Base-by-base conservation (phyloP, 2,888 invertebrate species). In the Cheilosia scutellata region DNA sequence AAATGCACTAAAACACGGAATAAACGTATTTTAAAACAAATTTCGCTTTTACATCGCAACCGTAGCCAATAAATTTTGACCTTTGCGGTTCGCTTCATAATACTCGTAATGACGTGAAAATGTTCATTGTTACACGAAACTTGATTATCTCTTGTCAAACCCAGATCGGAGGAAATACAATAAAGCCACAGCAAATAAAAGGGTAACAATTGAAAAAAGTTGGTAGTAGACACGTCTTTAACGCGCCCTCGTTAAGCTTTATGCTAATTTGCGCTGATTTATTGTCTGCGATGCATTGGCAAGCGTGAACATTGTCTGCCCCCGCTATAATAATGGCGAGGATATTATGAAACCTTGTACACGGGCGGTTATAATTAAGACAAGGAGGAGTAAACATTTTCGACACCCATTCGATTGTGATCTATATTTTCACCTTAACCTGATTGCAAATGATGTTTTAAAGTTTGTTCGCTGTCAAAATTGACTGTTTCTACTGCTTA, bases 41-140 rank as follows among this genome's bases (percentile, higher is more conserved):
- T 29, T n/a, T 55, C 6, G 51, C 31, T 20, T 16, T 33, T 9
- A 20, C 47, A 13, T 25, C 25, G 44, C 62, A 55, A 29, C 51
- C 29, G 68, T 58, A 68, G 29, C 27, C 62, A 16, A 74, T 68
- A 57, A 70, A 58, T 44, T 42, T 42, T 68, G 68, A 79, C 83
- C 79, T 83, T 79, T 83, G 79, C 68, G 74, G 74, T 63, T 75
- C 42, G 31, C 27, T 40, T 79, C 44, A 47, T 65, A 74, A 75
- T 51, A 20, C 20, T 20, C 20, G 20, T 20, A 68, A 58, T 63
- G 58, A 44, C 37, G 62, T 44, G 63, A 65, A 82, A 37, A 55
- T 31, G 33, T 66, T 77, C 66, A 82, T 82, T 77, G 65, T 74
- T 83, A 58, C 49, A 65, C 11, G 55, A 53, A 72, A 78, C 68